These are phyloP conservation scores for Lampropteryx suffumata DNA, from an alignment of 2,888 invertebrate genomes.

Conservation along the genomic window DNA sequence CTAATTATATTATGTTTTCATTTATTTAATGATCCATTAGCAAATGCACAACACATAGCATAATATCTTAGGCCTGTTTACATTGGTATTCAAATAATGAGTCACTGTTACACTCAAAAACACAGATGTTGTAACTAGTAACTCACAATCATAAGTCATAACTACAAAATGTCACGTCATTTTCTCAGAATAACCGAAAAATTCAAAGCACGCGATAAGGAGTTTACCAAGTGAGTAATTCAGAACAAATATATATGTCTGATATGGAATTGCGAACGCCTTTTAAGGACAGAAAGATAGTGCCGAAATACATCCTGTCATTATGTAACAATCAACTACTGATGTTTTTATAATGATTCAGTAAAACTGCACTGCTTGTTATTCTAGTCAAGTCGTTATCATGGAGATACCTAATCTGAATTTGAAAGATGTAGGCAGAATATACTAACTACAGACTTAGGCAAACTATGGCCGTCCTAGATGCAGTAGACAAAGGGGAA, in stretches of 20 bases:
- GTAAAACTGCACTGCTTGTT: no score
- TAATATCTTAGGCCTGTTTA: no score
- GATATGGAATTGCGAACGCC: slow-evolving; percentile 9
- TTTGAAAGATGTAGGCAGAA: no score
- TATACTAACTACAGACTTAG: no score
- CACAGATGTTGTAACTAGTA: slow-evolving; percentile 1
- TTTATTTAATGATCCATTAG: no score
- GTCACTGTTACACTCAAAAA: background rate
- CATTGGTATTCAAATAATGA: slow-evolving; percentile 8
- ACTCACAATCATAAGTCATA: background rate
- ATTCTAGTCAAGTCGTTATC: background rate
- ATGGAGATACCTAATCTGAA: no score
- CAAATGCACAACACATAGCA: no score
- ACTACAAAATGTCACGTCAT: no score
- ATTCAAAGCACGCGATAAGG: background rate
- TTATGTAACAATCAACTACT: slow-evolving; percentile 2
- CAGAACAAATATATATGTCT: slow-evolving; percentile 5
- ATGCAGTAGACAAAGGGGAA: no score
- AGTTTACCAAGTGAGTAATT: slow-evolving; percentile 9
- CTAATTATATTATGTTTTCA: no score
- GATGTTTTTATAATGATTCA: slow-evolving; percentile 11
- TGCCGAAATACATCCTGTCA: background rate
- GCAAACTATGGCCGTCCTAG: no score
- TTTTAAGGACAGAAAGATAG: slow-evolving; percentile 1
- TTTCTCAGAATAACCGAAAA: no score